These are phyloP conservation scores for Pristionchus exspectatus DNA, from an alignment of 2,888 invertebrate species.

Conservation along the genomic window DNA sequence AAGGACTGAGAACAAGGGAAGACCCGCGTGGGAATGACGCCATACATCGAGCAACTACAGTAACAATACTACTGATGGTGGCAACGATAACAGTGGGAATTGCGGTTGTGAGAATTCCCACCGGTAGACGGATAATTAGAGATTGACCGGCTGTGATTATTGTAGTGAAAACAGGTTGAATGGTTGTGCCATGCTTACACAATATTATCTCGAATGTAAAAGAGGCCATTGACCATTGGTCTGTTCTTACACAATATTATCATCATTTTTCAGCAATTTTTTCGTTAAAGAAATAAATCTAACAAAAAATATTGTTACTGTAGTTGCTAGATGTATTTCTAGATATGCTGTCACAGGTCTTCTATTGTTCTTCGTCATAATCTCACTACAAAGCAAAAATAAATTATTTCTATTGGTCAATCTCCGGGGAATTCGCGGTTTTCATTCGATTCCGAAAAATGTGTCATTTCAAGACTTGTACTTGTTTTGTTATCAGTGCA, in stretches of 20 bases:
- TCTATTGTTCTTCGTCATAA: too few species aligned
- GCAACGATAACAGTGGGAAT: not conserved
- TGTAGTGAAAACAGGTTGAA: not conserved
- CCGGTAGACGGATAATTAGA: not conserved
- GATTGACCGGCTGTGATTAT: not conserved
- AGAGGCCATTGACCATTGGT: not conserved
- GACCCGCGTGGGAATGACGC: not conserved
- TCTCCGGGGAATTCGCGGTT: not conserved
- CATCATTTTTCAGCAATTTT: too few species aligned
- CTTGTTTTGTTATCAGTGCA: not conserved
- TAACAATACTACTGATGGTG: not conserved
- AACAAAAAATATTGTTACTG: too few species aligned
- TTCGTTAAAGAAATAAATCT: too few species aligned
- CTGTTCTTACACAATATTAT: too few species aligned
- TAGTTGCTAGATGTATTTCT: too few species aligned
- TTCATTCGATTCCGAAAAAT: too few species aligned
- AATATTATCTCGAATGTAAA: not conserved
- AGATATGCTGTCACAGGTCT: too few species aligned
- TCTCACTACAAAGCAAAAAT: not conserved
- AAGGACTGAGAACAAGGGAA: not conserved
- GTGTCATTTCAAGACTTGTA: not conserved
- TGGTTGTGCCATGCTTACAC: not conserved
- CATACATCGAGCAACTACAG: not conserved
- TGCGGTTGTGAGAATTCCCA: not conserved
- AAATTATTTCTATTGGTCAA: not conserved